Evolutionary conservation across 2,113 vertebrate genomes (phyloP).

Genomic region (Callocephalon fimbriatum): DNA sequence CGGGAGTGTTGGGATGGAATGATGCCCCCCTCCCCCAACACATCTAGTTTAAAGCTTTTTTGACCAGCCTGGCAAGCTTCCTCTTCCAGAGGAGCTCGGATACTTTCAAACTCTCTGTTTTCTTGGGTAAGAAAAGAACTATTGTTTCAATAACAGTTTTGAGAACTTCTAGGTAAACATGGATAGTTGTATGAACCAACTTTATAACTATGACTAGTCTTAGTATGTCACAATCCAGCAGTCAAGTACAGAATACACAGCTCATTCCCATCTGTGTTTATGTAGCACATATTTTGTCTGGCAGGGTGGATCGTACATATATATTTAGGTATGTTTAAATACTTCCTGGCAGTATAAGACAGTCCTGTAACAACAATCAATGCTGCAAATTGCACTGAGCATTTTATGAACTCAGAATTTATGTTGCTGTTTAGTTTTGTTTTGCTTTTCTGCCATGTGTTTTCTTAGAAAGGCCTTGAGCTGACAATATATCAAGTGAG

Average conservation of each 20-base stretch:
- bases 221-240: neutral
- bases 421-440: conserved; percentile 36
- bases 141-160: neutral
- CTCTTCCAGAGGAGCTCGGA: neutral
- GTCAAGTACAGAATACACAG: neutral
- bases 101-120: neutral
- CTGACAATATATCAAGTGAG: conserved; percentile 27
- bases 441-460: conserved; percentile 44
- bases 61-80: too few relatives aligned
- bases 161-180: neutral
- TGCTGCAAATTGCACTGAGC: conserved; percentile 11
- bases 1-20: too few relatives aligned
- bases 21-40: too few relatives aligned
- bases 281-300: neutral
- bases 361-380: neutral
- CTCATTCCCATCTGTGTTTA: neutral
- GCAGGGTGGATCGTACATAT: neutral
- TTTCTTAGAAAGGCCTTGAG: conserved; percentile 42
- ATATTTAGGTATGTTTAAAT: neutral
- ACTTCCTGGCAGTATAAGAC: neutral
- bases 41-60: too few relatives aligned
- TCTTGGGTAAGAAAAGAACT: neutral
- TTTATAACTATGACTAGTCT: neutral
- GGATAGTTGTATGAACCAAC: neutral
- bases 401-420: conserved; percentile 55